phyloP scores from a whole-genome alignment of 2,888 invertebrate genomes.

The Parapristionchus giblindavisi region DNA sequence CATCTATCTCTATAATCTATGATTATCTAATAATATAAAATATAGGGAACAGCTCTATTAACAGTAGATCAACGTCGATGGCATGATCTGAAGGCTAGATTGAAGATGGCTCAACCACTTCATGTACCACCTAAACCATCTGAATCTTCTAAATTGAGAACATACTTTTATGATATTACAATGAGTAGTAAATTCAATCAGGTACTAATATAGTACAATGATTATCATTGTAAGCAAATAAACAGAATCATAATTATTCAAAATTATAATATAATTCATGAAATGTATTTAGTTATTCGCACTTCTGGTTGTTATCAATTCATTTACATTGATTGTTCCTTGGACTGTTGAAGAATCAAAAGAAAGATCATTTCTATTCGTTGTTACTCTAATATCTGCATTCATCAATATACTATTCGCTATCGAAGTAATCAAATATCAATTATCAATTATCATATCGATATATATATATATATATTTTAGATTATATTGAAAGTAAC shows the following conservation, averaged over 20 bases:
- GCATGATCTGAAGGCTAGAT: constrained; percentile 97
- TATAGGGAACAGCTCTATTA: constrained; percentile 88
- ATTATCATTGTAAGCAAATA: constrained; percentile 1
- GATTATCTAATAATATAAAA: not conserved
- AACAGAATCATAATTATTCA: not conserved
- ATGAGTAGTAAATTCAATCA: constrained; percentile 92
- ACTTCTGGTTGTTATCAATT: constrained; percentile 90
- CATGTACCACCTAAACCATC: constrained; percentile 92
- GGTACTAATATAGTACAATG: constrained; percentile 30
- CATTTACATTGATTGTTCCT: constrained; percentile 79
- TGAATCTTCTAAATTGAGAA: constrained; percentile 79
- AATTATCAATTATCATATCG: not conserved
- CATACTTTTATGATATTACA: constrained; percentile 95
- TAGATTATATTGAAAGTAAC: constrained; percentile 93
- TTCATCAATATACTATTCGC: constrained; percentile 90
- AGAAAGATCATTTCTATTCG: constrained; percentile 75
- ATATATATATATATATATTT: not conserved
- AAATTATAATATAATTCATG: not conserved
- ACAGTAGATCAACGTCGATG: constrained; percentile 98
- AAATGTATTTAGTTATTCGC: constrained; percentile 78
- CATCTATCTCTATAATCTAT: not conserved
- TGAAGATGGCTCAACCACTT: constrained; percentile 98
- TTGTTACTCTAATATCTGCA: constrained; percentile 86
- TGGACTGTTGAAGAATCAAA: constrained; percentile 76
- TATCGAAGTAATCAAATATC: constrained; percentile 77